Base-by-base conservation (phyloP, 2,888 invertebrate genomes). In the Dinocampus coccinellae region DNA sequence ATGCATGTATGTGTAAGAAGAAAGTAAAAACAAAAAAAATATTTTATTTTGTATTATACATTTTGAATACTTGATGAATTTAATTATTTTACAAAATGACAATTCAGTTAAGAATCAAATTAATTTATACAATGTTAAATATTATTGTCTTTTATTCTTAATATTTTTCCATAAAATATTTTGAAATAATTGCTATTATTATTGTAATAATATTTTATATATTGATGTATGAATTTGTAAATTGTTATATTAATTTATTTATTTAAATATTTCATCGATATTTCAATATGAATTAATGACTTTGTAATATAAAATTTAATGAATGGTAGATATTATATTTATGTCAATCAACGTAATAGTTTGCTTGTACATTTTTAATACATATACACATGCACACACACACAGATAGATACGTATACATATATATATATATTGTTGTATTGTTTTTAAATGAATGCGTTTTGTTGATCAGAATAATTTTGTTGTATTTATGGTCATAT, bases 361-460 rank as follows among this genome's bases (percentile, higher is more conserved):
- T 52, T n/a, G 57, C 47, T 16, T 42, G 55, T 47, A 72, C 60
- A 20, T 39, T 55, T 53, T 16, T 47, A 36, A 34, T 52, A 53
- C 53, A 66, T 58, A 24, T 33, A 62, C 66, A 60, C 60, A 47
- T 67, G 13, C n/a, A n/a, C n/a, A n/a, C n/a, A n/a, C n/a, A n/a
- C n/a, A n/a, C n/a, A n/a, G n/a, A n/a, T n/a, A n/a, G n/a, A n/a
- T n/a, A n/a, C n/a, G n/a, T n/a, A n/a, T n/a, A n/a, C n/a, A n/a
- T n/a, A n/a, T n/a, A n/a, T n/a, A n/a, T n/a, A n/a, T n/a, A n/a
- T n/a, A n/a, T n/a, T n/a, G n/a, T n/a, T n/a, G n/a, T n/a, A n/a
- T n/a, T n/a, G 36, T 74, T 71, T 73, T 76, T 76, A 62, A 69
- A 75, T 29, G 1, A 3, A 58, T 2, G 33, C 63, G 52, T 66